A percentile compares a stretch with the other conserved stretches of the same genome.
phyloP scores from a whole-genome alignment of 2,113 vertebrate species.

The Perca fluviatilis region DNA sequence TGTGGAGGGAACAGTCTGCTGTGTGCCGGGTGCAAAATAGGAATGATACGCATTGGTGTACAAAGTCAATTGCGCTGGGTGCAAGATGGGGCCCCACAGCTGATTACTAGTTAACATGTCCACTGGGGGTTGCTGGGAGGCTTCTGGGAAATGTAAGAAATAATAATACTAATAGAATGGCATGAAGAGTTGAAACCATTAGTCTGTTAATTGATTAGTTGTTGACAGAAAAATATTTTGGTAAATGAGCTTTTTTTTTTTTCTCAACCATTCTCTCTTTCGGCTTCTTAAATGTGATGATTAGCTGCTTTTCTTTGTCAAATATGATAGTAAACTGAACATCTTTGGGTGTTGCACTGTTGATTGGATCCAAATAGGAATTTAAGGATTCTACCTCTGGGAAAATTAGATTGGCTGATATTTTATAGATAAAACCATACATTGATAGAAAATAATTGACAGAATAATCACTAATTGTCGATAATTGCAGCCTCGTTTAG shows the following conservation, averaged over 20 bases:
- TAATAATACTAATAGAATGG: too few species aligned
- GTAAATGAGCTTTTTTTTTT: background rate
- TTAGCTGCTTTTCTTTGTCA: background rate
- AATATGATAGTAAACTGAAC: background rate
- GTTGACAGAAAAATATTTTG: background rate
- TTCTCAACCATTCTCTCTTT: background rate
- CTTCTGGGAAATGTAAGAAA: background rate
- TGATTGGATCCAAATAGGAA: background rate
- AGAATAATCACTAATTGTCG: background rate
- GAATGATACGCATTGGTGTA: too few species aligned
- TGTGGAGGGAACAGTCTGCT: too few species aligned
- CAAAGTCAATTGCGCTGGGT: too few species aligned
- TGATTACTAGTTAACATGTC: background rate
- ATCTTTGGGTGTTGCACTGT: background rate
- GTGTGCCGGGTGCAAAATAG: too few species aligned
- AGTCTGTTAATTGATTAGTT: background rate
- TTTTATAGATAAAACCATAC: background rate
- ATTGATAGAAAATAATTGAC: background rate
- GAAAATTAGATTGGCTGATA: background rate
- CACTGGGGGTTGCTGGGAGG: background rate
- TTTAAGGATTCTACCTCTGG: background rate
- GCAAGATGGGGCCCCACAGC: background rate
- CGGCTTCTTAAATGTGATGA: background rate
- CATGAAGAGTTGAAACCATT: background rate
- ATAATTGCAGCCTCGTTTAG: background rate